Conservation (phyloP, 2,888 invertebrate genomes). For the Apoda limacodes region DNA sequence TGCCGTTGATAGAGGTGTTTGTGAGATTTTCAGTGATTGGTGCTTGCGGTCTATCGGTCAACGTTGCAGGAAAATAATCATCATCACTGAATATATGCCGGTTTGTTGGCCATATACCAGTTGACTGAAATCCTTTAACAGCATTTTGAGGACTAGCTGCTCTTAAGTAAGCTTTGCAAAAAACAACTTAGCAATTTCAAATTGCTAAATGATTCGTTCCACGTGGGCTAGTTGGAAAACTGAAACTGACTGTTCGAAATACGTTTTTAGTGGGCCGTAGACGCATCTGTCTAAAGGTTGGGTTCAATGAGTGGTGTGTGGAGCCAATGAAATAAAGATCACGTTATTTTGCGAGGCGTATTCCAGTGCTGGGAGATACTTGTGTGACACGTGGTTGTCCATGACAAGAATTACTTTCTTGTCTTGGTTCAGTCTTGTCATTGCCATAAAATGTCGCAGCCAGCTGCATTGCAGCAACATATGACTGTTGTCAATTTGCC, state of each 20-base stretch:
- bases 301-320: constrained; percentile 17
- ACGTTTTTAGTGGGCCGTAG: constrained; percentile 16
- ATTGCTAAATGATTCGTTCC: constrained; percentile 17
- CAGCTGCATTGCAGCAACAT: no score
- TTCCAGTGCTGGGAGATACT: constrained; percentile 10
- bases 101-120: constrained; percentile 18
- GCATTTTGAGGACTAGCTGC: constrained; percentile 19
- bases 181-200: constrained; percentile 15
- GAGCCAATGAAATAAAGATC: constrained; percentile 16
- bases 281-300: constrained; percentile 16
- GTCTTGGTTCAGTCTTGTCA: constrained; percentile 12
- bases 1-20: no score
- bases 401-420: constrained; percentile 9
- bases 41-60: no score
- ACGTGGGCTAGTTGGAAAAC: constrained; percentile 15
- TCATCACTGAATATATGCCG: constrained; percentile 17
- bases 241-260: constrained; percentile 16
- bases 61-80: no score
- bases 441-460: constrained; percentile 8
- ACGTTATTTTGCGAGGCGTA: constrained; percentile 11
- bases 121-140: constrained; percentile 17
- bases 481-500: no score
- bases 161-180: constrained; percentile 16
- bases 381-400: constrained; percentile 11
- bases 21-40: no score